A percentile compares a stretch with the other conserved stretches of the same genome.
phyloP scores from a whole-genome alignment of 2,888 invertebrate species.

The Aricia artaxerxes region DNA sequence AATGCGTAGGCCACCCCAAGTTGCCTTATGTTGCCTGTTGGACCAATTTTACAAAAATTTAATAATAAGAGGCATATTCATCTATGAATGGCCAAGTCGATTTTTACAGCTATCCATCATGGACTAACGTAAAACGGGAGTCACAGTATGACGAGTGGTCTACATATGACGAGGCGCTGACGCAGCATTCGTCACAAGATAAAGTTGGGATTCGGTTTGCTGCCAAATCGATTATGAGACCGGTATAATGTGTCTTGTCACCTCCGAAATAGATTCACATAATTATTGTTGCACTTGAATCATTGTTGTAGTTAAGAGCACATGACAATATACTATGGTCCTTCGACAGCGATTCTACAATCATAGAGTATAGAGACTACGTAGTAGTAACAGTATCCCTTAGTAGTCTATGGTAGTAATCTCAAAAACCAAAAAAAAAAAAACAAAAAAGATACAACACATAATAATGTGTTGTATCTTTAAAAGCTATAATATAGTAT shows the following conservation, averaged over 20 bases:
- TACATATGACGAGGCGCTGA: neutral
- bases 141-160: neutral
- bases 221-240: slow-evolving; percentile 19
- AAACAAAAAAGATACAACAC: no score
- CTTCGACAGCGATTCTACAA: neutral
- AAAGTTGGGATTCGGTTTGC: neutral
- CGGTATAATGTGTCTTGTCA: slow-evolving; percentile 32
- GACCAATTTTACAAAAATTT: no score
- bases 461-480: neutral
- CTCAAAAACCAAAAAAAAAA: neutral
- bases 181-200: neutral
- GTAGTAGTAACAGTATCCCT: neutral
- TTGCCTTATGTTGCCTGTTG: no score
- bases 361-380: neutral
- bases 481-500: no score
- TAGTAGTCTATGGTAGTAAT: neutral
- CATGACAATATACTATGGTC: neutral
- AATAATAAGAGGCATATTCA: no score
- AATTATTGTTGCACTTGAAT: slow-evolving; percentile 1
- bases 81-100: no score
- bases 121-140: neutral
- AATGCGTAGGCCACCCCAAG: no score
- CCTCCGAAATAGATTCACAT: slow-evolving; percentile 34
- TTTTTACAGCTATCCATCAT: neutral
- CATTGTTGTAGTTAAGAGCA: neutral